Percentiles rank a stretch among this genome's conserved stretches.
phyloP scores from a whole-genome alignment of 2,797 vertebrate genomes.

The Diplodus puntazzo region DNA sequence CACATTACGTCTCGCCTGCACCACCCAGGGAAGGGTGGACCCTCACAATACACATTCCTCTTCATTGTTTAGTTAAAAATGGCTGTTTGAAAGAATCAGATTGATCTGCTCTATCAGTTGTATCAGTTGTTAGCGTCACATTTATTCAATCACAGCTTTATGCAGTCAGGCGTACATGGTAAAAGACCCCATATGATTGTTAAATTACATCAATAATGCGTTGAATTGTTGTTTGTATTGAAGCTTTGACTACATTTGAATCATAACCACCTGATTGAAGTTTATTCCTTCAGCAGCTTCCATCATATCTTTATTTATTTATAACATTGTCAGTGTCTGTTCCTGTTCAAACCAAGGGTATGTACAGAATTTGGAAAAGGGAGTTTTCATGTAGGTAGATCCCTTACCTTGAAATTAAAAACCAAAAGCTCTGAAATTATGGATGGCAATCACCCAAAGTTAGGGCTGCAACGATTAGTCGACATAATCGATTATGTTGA shows the following conservation, averaged over 20 bases:
- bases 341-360: constrained; percentile 9
- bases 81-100: neutral
- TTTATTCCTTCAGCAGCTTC: neutral
- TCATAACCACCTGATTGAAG: neutral
- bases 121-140: neutral
- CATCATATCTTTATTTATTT: constrained; percentile 11
- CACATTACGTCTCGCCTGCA: constrained; percentile 15
- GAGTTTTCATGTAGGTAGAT: constrained; percentile 18
- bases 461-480: too few species aligned
- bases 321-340: neutral
- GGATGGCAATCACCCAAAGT: neutral
- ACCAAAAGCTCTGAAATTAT: constrained; percentile 21
- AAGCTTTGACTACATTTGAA: neutral
- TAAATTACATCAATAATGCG: neutral
- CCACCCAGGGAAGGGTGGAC: constrained; percentile 66
- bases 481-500: too few species aligned
- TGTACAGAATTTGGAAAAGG: neutral
- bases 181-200: neutral
- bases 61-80: constrained; percentile 45
- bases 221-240: neutral
- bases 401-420: neutral
- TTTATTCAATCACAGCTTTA: neutral
- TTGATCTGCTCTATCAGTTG: constrained; percentile 1
- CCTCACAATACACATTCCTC: constrained; percentile 45
- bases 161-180: neutral